Base-by-base conservation (phyloP, 1,140 invertebrate species). In the Anastrepha ludens region DNA sequence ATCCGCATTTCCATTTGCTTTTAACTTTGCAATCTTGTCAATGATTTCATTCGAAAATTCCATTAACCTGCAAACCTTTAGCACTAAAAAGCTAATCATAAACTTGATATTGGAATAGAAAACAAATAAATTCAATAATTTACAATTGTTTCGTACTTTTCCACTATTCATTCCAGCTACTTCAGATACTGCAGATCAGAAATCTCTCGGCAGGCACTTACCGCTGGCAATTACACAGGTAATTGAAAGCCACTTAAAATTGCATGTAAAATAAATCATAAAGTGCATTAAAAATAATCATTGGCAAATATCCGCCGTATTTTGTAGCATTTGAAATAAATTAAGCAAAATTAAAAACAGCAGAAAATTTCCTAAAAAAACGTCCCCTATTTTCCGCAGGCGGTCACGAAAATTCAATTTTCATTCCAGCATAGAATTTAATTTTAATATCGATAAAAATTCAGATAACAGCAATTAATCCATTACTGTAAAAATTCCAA, bases 361-460 rank as follows among this genome's bases (percentile, higher is more conserved):
- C 0, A 11, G n/a, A 39, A 4, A 67, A 41, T 67, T 55, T 2
- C 50, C 2, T 67, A 11, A 65, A 74, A 44, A 15, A 7, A 47
- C 29, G 29, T 29, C 29, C 29, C 29, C 29, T 29, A 74, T 6
- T 74, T 47, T 4, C 15, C 41, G 17, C 13, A 41, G 20, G 0
- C 67, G 47, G 41, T 44, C 67, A 74, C 67, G 67, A 74, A 67
- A 67, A 41, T 11, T 41, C 9, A 67, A 41, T 67, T 65, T 65
- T 29, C 11, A 20, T 20, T n/a, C 11, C 3, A 11, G 39, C 39
- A 67, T 29, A 17, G 44, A 74, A 17, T 74, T 44, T 11, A 41
- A 8, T 39, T 2, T 5, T 41, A 44, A 74, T 4, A 13, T 74
- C 17, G 6, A 41, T 74, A 44, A 74, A 17, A 74, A 15, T 47